Evolutionary conservation across 2,113 vertebrate species (phyloP), one percentile per base, ranked within the genome.

Genomic region (Urocitellus parryii): DNA sequence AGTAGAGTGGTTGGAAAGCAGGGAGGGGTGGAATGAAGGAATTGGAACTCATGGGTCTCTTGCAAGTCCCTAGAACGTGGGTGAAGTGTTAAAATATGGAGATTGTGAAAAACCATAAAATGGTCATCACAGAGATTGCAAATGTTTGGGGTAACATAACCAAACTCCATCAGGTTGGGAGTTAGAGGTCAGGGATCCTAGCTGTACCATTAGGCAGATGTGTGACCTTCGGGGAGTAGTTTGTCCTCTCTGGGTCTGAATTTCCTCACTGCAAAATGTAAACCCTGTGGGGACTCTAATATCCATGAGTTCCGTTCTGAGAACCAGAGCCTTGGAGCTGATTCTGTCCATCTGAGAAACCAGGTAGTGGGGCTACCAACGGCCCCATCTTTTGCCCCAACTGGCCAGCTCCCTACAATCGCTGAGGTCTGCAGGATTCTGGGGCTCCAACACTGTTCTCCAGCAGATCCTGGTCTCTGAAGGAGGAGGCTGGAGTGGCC

Each of bases 261-360:
- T 22, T 42, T 82, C 63, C 25, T 34, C 27, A n/a, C 37, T 34
- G n/a, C 32, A 20, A 32, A 61, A 37, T 2, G 18, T 16, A 48
- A 51, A 13, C n/a, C 11, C 13, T 5, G 0, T 0, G 10, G 79
- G 76, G 27, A 18, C n/a, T 39, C 53, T 16, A 9, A 20, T 5
- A 13, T 16, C 63, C 42, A 5, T 1, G 0, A 18, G 24, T 25
- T 17, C 70, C 48, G n/a, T 67, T 65, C 78, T 68, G 45, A 85
- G 78, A 68, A 22, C 4, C 7, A 12, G n/a, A 34, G 12, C 2
- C 32, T 27, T 4, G 16, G 0, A 22, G 24, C 34, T 17, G 48
- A 63, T 34, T 27, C 72, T 48, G 67, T 4, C 8, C 48, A 10
- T 12, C 29, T 45, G 45, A 61, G 48, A 25, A n/a, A 70, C 3